Evolutionary conservation across 2,797 vertebrate genomes (phyloP).

Genomic region (Graptemys geographica): DNA sequence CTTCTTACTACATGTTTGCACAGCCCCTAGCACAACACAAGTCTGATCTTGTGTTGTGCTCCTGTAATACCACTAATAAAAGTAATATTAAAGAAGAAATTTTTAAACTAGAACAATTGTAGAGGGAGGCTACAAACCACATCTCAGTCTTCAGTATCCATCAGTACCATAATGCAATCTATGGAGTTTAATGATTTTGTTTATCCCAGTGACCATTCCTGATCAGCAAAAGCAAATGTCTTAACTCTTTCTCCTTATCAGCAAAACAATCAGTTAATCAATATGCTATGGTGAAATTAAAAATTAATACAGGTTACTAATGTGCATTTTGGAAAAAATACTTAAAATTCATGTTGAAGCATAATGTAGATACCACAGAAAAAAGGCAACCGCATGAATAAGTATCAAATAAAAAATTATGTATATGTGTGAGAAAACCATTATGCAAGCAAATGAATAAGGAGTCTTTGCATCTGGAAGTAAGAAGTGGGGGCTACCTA

Average conservation of each 20-base stretch:
- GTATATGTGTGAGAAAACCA: background rate
- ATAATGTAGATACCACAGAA: too few relatives aligned
- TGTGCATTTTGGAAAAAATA: too few relatives aligned
- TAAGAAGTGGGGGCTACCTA: background rate
- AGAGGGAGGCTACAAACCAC: background rate
- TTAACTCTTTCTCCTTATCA: background rate
- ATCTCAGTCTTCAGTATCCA: background rate
- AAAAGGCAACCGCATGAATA: background rate
- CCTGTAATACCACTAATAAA: background rate
- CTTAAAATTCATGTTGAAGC: background rate
- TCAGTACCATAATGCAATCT: background rate
- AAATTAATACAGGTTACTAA: background rate
- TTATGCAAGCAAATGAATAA: background rate
- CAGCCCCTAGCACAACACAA: background rate
- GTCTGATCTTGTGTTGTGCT: background rate
- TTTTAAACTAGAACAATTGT: background rate
- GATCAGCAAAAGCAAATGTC: rapidly evolving
- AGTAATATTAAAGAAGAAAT: background rate
- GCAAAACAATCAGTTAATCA: background rate
- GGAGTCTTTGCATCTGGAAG: background rate
- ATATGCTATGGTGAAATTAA: background rate
- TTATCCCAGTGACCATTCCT: background rate
- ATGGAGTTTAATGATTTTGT: background rate
- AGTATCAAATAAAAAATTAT: background rate
- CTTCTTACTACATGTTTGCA: background rate